Base-by-base conservation (phyloP, 2,113 vertebrate species). In the Empidonax alnorum region DNA sequence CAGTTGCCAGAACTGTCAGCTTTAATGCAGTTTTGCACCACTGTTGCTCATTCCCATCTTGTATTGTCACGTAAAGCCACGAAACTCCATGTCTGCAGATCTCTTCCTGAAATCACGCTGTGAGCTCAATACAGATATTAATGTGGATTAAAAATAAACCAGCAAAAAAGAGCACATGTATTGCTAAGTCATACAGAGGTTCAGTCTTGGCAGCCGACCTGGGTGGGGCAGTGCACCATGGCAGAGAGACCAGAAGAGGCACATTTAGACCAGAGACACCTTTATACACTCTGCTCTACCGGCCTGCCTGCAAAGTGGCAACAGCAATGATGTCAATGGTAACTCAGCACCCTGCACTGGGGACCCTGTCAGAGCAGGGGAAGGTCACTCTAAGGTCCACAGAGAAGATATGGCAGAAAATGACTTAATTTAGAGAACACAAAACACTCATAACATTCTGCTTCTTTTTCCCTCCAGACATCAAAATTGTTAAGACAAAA, bases 281-380 rank as follows among this genome's bases (percentile, higher is more conserved):
- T 5, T 50, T 0, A 4, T 0, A 3, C 2, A 6, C 66, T 44
- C 35, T 52, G 52, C 84, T 63, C 12, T 0, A 7, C 0, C 53
- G 13, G 5, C 7, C 41, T 27, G 42, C 23, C 44, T 0, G 5
- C 65, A 42, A 39, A 72, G 58, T n/a, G 30, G 0, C 6, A 39
- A 39, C 49, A 17, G 28, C 39, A 25, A 22, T 10, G 6, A 10
- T 8, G 30, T 3, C 50, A 77, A 42, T 0, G 6, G 10, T 39
- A 50, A 16, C 72, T 27, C 68, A 19, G 65, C 37, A 67, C 42
- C n/a, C 62, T 47, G 16, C 39, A 17, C 14, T 22, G 9, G 6
- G 23, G 15, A 41, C 33, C 35, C 59, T 17, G 10, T 3, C 68
- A 58, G 41, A 42, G 23, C 35, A 65, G 28, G 6, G 21, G 35